Evolutionary conservation across 2,888 invertebrate species (phyloP).

Genomic region (Branchinecta sandiegonensis): DNA sequence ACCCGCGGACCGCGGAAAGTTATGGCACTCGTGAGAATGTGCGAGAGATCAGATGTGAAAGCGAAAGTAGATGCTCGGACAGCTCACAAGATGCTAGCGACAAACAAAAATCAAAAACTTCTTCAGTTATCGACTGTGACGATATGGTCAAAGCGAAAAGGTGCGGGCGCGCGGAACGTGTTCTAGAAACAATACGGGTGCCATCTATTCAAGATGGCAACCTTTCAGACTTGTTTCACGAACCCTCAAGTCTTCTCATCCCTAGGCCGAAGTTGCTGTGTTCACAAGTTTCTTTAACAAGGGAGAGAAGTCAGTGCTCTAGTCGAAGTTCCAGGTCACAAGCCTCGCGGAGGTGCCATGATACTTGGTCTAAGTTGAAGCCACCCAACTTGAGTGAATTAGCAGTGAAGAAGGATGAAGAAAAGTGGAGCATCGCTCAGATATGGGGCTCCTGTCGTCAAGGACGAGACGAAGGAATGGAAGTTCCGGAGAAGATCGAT

Average conservation of each 20-base stretch:
- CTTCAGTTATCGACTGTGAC: background rate
- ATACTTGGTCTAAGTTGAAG: background rate
- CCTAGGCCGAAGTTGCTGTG: conserved; percentile 1
- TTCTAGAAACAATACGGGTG: no score
- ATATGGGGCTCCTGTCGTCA: conserved; percentile 12
- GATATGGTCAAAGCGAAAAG: background rate
- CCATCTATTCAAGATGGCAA: no score
- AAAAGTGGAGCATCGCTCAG: conserved; percentile 5
- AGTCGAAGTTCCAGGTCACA: background rate
- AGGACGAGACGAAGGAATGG: background rate
- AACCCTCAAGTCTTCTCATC: background rate
- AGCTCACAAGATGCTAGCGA: background rate
- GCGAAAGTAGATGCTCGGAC: conserved; percentile 6
- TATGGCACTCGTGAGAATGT: background rate
- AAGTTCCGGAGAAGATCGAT: no score
- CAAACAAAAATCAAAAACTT: background rate
- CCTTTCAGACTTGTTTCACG: background rate
- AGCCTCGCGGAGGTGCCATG: background rate
- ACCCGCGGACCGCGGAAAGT: background rate
- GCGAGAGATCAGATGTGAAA: background rate
- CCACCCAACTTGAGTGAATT: background rate
- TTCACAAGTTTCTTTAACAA: conserved; percentile 9
- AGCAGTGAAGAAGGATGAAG: background rate
- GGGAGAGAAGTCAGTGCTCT: background rate
- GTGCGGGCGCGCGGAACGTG: background rate